Evolutionary conservation across 1,140 invertebrate species (phyloP).

Genomic region (Propsilocerus akamusi): DNA sequence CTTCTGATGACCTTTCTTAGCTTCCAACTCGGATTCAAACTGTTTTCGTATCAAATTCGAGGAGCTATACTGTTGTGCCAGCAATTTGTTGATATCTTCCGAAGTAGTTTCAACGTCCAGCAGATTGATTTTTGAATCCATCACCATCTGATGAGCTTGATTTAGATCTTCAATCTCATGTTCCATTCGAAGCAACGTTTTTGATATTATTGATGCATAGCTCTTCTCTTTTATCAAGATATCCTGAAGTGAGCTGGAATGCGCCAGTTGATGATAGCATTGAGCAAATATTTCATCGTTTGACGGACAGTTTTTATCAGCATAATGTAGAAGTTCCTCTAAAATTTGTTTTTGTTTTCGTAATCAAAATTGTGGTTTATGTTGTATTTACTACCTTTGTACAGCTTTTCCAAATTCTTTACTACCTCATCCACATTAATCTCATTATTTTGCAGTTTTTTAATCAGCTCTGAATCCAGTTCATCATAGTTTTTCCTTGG

Average conservation of each 20-base stretch:
- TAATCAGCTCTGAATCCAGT: slow-evolving; percentile 25
- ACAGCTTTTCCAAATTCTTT: slow-evolving; percentile 45
- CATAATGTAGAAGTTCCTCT: slow-evolving; percentile 44
- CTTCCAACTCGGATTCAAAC: slow-evolving; percentile 59
- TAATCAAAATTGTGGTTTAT: too few relatives aligned
- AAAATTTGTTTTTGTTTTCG: too few relatives aligned
- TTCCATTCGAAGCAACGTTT: slow-evolving; percentile 42
- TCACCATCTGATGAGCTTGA: slow-evolving; percentile 34
- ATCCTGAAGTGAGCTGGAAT: slow-evolving; percentile 55
- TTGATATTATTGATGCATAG: slow-evolving; percentile 49
- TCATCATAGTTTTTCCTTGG: slow-evolving; percentile 22
- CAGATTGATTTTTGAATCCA: slow-evolving; percentile 21
- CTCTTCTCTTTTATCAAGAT: slow-evolving; percentile 62
- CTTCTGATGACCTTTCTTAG: slow-evolving; percentile 55
- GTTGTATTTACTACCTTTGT: slow-evolving; percentile 36
- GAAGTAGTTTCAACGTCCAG: slow-evolving; percentile 22
- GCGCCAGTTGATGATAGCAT: slow-evolving; percentile 63
- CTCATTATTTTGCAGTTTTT: slow-evolving; percentile 29
- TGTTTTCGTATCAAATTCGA: slow-evolving; percentile 55
- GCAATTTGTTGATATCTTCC: slow-evolving; percentile 53
- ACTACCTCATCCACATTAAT: slow-evolving; percentile 46
- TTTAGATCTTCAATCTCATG: slow-evolving; percentile 40
- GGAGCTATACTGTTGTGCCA: slow-evolving; percentile 41
- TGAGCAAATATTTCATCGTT: slow-evolving; percentile 65
- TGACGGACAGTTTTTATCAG: slow-evolving; percentile 45